phyloP scores from a whole-genome alignment of 92 coral and sea anemone genomes.

The Palythoa caribaeorum region DNA sequence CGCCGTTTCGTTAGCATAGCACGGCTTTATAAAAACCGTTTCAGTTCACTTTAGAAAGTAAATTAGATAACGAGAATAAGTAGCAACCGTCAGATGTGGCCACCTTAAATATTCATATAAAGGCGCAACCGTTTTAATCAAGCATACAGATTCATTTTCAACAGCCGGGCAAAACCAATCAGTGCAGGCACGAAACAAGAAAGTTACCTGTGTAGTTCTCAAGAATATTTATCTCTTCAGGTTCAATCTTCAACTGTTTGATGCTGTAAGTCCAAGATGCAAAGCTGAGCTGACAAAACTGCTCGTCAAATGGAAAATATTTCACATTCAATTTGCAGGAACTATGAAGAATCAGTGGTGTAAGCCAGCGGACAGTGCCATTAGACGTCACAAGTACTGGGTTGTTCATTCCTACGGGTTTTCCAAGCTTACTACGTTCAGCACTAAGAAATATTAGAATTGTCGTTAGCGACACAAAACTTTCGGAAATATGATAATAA shows the following conservation, averaged over 20 bases:
- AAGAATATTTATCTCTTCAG: constrained; percentile 64
- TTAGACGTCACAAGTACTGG: constrained; percentile 77
- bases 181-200: background rate
- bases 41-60: too few species aligned
- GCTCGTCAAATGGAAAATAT: constrained; percentile 96
- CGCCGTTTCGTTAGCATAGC: too few species aligned
- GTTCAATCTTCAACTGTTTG: constrained; percentile 55
- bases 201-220: constrained; percentile 87
- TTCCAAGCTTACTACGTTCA: constrained; percentile 81
- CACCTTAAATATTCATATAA: too few species aligned
- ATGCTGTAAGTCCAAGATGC: constrained; percentile 88
- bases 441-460: constrained; percentile 73
- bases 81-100: too few species aligned
- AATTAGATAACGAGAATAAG: too few species aligned
- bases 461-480: background rate
- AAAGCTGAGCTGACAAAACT: constrained; percentile 88
- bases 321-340: constrained; percentile 88
- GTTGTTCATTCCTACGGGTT: constrained; percentile 79
- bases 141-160: too few species aligned
- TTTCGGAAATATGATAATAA: too few species aligned
- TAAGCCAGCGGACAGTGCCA: constrained; percentile 92
- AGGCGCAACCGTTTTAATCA: too few species aligned
- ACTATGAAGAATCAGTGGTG: constrained; percentile 88
- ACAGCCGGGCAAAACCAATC: background rate
- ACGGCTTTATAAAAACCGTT: too few species aligned